Base-by-base conservation (phyloP, 2,113 vertebrate genomes). In the zebrafish (Danio rerio) region DNA sequence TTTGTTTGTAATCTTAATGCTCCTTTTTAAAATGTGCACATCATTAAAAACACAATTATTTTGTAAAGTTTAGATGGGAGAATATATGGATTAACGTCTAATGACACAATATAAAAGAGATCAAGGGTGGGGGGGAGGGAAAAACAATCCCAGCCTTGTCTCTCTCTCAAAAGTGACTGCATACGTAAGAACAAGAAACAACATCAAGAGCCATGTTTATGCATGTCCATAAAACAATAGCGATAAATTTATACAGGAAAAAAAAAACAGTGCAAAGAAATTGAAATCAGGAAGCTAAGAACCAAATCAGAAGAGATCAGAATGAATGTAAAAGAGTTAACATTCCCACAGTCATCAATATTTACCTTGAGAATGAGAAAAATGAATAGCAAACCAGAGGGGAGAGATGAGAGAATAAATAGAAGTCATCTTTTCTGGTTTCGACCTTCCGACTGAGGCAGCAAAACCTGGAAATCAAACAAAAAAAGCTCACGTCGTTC, bases 21-120 rank as follows among this genome's bases (percentile, higher is more conserved):
- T 83, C 70, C 85, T 85, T 85, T 88, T 75, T 82, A 85, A 86
- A 78, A 86, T 89, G 87, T 86, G 86, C 87, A 91, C 88, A 75
- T 86, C 56, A 53, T 88, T 77, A 75, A 80, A 84, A 88, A 83
- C 83, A 52, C 80, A 65, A 77, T 78, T 79, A 18, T 72, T 78
- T 31, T 52, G 7, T 18, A 65, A 70, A 72, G 81, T 85, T 81
- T 82, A 63, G 83, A 72, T 80, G 85, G 82, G 81, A 88, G 83
- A 61, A 7, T 68, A 42, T 84, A 76, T 20, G 45, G 69, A 87
- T 49, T 58, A 73, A 18, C 73, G 85, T 83, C 68, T 82, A 76
- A 86, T 58, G 15, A 71, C 71, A 74, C 47, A 16, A 69, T 85
- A 63, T 77, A 75, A 73, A 81, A 58, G 73, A 55, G 78, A 59